Base-by-base conservation (phyloP, 2,797 vertebrate genomes). In the Vespertilio murinus region DNA sequence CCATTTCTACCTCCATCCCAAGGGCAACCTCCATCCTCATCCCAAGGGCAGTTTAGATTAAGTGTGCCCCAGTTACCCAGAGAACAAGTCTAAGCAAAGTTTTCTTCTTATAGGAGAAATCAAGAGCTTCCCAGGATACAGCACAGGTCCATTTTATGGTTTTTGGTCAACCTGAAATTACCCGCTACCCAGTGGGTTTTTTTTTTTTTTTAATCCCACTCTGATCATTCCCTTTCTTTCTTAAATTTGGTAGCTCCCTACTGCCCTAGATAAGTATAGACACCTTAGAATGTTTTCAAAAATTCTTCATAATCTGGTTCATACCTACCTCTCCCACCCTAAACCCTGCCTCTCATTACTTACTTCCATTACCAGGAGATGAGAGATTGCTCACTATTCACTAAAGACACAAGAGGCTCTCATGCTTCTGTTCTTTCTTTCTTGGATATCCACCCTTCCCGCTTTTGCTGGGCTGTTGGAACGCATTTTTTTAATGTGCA, bases 401-500 rank as follows among this genome's bases (percentile, higher is more conserved):
- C 17, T 74, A 79, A 90, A 89, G 71, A 59, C 33, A 61, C 28
- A 88, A 74, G 67, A 75, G 28, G 69, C 30, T 81, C 38, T 78
- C 47, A 28, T 70, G 40, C 42, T 47, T 79, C 64, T 75, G 5
- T 89, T 89, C 22, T 71, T 47, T 91, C 80, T 61, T 59, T 40
- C 28, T 75, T 84, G 30, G 80, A 38, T 84, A 67, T 61, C 59
- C 14, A 59, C 8, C 22, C 33, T 88, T 38, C 52, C 16, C 9
- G 18, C 65, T 64, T 52, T 88, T 59, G 56, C 40, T 88, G 42
- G 33, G 77, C 67, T 74, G 12, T 94, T 84, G n/a, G 35, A 89
- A 80, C 35, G 87, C 73, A 78, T 49, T 16, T 94, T 93, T 96
- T 96, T 94, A 96, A 93, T 88, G 78, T 71, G 25, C 35, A 86